phyloP scores from a whole-genome alignment of 2,797 vertebrate genomes.

The Mormyrops boulengeri region DNA sequence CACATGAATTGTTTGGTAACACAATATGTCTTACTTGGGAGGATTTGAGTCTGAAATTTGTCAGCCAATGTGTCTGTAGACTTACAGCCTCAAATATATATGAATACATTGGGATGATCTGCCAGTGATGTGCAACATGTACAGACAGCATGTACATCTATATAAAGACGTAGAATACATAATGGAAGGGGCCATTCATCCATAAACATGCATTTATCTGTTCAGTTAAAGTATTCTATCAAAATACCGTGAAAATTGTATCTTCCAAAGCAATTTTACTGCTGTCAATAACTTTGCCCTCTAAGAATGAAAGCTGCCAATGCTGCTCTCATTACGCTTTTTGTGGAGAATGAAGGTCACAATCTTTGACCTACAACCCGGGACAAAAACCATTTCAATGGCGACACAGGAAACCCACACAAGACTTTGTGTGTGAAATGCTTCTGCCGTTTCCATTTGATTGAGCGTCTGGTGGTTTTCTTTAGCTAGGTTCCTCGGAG shows the following conservation, averaged over 20 bases:
- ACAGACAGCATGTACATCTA: neutral
- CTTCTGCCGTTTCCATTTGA: neutral
- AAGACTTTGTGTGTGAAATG: slow-evolving; percentile 11
- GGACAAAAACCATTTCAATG: neutral
- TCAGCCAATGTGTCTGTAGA: neutral
- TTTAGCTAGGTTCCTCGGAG: neutral
- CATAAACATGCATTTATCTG: neutral
- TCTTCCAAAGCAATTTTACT: neutral
- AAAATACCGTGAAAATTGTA: neutral
- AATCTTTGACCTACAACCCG: slow-evolving; percentile 2
- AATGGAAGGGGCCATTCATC: neutral
- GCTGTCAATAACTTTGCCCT: neutral
- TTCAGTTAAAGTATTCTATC: neutral
- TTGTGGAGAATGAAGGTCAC: slow-evolving; percentile 16
- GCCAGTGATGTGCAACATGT: neutral
- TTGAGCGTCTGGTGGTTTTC: neutral
- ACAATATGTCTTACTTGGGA: neutral
- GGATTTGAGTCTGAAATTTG: neutral
- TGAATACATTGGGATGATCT: neutral
- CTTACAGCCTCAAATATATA: neutral
- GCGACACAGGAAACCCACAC: neutral
- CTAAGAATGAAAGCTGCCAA: neutral
- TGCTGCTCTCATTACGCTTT: neutral
- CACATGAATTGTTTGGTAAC: neutral
- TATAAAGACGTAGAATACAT: neutral